These are phyloP conservation scores for Amphiura filiformis DNA, from an alignment of 35 echinoderm and acorn worm species.

Conservation along the genomic window DNA sequence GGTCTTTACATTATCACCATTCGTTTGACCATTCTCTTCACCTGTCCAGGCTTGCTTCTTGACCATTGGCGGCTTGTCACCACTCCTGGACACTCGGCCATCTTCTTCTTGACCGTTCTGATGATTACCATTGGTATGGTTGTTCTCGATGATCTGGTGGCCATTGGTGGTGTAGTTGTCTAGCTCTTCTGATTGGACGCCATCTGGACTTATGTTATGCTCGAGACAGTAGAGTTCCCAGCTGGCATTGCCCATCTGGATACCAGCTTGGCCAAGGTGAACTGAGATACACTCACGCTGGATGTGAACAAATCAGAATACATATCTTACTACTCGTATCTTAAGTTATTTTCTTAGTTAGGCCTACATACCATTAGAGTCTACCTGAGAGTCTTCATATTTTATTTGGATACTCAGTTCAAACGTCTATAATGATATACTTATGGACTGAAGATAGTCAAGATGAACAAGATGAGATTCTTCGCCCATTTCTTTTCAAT, in stretches of 20 bases:
- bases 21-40: neutral
- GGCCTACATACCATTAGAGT: too few species aligned
- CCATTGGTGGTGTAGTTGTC: neutral
- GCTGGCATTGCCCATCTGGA: conserved; percentile 72
- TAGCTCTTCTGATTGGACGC: conserved; percentile 31
- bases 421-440: too few species aligned
- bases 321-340: too few species aligned
- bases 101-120: too few species aligned
- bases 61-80: neutral
- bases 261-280: conserved; percentile 63
- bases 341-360: too few species aligned
- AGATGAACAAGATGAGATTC: too few species aligned
- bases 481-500: too few species aligned
- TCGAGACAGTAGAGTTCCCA: conserved; percentile 62
- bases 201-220: conserved; percentile 67
- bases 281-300: conserved; percentile 61
- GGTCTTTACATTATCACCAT: neutral
- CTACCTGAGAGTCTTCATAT: too few species aligned
- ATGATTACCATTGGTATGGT: neutral
- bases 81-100: too few species aligned
- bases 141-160: neutral
- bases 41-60: neutral
- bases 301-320: neutral
- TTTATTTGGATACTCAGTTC: too few species aligned
- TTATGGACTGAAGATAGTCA: too few species aligned